A percentile compares a stretch with the other conserved stretches of the same genome.
These are phyloP conservation scores for Temnothorax longispinosus DNA, from an alignment of 1,140 invertebrate species.

Conservation along the genomic window DNA sequence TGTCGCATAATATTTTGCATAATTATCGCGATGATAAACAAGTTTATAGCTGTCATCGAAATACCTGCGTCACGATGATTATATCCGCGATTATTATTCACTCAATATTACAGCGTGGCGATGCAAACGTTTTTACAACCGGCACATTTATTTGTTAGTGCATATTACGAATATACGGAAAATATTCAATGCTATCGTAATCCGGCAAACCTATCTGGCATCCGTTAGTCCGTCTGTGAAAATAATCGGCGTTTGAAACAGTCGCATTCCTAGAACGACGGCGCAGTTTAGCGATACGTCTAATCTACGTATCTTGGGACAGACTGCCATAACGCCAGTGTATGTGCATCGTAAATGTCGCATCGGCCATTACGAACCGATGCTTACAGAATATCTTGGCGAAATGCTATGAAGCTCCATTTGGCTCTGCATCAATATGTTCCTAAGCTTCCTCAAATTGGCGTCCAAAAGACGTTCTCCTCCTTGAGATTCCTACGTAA, in stretches of 20 bases:
- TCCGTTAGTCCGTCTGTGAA: conserved; percentile 33
- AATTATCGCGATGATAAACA: conserved; percentile 21
- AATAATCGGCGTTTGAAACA: conserved; percentile 48
- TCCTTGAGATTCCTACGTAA: background rate
- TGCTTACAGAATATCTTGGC: conserved; percentile 41
- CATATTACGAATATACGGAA: conserved; percentile 1
- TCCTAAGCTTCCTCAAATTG: conserved; percentile 16
- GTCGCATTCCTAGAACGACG: conserved; percentile 36
- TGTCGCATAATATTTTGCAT: background rate
- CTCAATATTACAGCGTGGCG: background rate
- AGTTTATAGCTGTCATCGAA: background rate
- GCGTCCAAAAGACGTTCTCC: conserved; percentile 12
- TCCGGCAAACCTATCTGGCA: conserved; percentile 2
- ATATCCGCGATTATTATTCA: background rate
- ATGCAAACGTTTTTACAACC: background rate
- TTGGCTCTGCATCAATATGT: conserved; percentile 44
- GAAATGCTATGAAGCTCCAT: background rate
- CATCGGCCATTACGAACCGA: conserved; percentile 14
- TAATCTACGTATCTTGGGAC: conserved; percentile 2
- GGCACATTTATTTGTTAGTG: conserved; percentile 11
- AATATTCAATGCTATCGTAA: conserved; percentile 13
- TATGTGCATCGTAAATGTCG: conserved; percentile 56
- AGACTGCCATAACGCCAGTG: conserved; percentile 5
- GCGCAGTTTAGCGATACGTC: conserved; percentile 32
- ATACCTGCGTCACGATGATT: background rate